Percentiles rank a stretch among this genome's conserved stretches.
Conservation (phyloP, 2,888 invertebrate species). For the Pollenia labialis region DNA sequence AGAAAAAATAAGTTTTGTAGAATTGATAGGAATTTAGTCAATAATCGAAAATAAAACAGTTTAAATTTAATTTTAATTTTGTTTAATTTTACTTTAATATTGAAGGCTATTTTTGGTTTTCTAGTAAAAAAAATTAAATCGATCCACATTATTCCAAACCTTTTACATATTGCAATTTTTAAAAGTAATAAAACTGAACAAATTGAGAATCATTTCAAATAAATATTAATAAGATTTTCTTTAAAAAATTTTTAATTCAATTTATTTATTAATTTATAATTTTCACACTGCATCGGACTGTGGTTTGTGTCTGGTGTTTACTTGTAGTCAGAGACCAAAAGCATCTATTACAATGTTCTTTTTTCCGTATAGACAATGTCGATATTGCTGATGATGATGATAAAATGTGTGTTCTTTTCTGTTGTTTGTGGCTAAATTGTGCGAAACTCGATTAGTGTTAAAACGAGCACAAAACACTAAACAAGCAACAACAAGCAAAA, state of each 20-base stretch:
- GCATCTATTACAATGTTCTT: conserved; percentile 49
- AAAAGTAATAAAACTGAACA: no score
- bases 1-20: no score
- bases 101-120: no score
- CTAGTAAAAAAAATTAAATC: no score
- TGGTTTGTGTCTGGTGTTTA: background rate
- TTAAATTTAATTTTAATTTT: no score
- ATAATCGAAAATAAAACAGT: no score
- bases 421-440: conserved; percentile 64
- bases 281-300: background rate
- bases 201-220: no score
- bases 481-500: conserved; percentile 3
- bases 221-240: no score
- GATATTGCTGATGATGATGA: background rate
- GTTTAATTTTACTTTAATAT: no score
- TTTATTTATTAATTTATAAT: conserved; percentile 1
- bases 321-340: conserved; percentile 17
- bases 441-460: conserved; percentile 67
- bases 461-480: conserved; percentile 44
- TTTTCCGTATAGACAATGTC: conserved; percentile 17
- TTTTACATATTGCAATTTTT: no score
- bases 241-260: background rate
- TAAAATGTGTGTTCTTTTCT: background rate
- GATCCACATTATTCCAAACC: no score
- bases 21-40: no score